Evolutionary conservation across 2,113 vertebrate genomes (phyloP), one percentile per base, ranked within the genome.

Genomic region (Equus quagga): DNA sequence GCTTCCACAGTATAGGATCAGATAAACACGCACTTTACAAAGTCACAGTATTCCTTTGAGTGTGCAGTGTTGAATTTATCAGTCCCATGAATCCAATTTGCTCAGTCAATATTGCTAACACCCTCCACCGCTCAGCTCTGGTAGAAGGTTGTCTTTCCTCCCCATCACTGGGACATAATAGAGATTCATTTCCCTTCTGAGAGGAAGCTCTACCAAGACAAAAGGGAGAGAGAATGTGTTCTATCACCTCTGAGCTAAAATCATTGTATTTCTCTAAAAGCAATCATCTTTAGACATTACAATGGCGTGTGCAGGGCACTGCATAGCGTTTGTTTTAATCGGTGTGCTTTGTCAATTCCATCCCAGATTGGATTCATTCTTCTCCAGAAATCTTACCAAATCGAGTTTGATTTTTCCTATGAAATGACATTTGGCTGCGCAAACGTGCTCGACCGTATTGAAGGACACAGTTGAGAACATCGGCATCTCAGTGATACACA

Each of bases 271-370:
- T 97, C 97, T 97, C 97, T 97, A 96, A 98, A 99, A 99, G 98
- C 98, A 98, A 98, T 98, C 98, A 98, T 98, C 97, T 98, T 98
- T 97, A 98, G 98, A 98, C 98, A 97, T 97, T 98, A 98, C 94
- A 96, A 97, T 97, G 97, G 96, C 95, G 95, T 19, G 94, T 97
- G 95, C 97, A 95, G 91, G 97, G 94, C 97, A 97, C 89, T 65
- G 79, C 86, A 75, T 97, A 96, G 89, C 56, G 64, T 98, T 98
- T 98, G 96, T 97, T 98, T 98, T 98, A 98, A 98, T 98, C 62
- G 83, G 70, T 83, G 60, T 92, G 94, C 95, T 98, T 98, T 98
- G 97, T 98, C 98, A 97, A 97, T 98, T 98, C 97, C 97, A 96
- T 94, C 96, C 97, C 96, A 98, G 97, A 97, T 95, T 98, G 97